phyloP scores from a whole-genome alignment of 2,113 vertebrate species.

The Climacteris rufus region DNA sequence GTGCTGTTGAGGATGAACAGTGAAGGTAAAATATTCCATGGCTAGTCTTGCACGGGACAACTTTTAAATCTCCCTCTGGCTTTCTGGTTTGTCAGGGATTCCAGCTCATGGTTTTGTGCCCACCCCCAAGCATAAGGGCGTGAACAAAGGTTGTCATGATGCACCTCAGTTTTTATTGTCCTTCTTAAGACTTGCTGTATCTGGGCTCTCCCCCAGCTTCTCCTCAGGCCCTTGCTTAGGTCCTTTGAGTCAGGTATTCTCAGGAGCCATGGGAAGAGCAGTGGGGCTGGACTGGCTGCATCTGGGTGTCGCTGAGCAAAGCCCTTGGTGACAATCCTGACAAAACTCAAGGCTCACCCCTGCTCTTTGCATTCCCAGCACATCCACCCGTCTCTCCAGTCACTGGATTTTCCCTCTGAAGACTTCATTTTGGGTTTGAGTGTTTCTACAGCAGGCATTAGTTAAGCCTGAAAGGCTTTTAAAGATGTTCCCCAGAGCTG shows the following conservation, averaged over 20 bases:
- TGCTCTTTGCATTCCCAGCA: not conserved
- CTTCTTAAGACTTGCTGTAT: not conserved
- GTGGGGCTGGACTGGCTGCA: not conserved
- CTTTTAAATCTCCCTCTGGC: not conserved
- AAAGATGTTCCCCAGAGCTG: not conserved
- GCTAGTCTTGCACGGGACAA: not conserved
- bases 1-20: accelerated
- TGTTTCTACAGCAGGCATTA: slow-evolving; percentile 9
- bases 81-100: not conserved
- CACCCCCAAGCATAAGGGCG: not conserved
- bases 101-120: not conserved
- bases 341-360: accelerated
- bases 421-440: not conserved
- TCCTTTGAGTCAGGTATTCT: not conserved
- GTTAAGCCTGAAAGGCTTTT: slow-evolving; percentile 1
- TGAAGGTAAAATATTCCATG: not conserved
- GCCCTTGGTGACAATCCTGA: not conserved
- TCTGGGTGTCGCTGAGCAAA: not conserved
- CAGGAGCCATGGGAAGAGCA: not conserved
- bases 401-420: not conserved
- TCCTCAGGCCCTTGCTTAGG: not conserved
- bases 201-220: not conserved
- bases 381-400: not conserved
- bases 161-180: not conserved
- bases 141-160: not conserved